Base-by-base conservation (phyloP, 2,797 vertebrate genomes). In the Sebastes cheni region DNA sequence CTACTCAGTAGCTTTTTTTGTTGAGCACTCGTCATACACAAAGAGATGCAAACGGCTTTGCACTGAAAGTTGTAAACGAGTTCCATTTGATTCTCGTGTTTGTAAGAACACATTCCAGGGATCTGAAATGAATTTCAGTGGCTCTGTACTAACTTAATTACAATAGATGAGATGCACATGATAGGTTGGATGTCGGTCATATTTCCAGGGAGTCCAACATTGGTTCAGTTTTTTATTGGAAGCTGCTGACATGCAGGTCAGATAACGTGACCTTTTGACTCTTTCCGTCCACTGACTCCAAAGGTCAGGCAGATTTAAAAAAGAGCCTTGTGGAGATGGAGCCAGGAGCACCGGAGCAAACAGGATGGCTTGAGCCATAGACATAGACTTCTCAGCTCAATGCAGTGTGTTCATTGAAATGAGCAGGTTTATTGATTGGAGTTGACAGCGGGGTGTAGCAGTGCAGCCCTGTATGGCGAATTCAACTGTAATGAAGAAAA, bases 291-390 rank as follows among this genome's bases (percentile, higher is more conserved):
- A 68, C 79, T 22, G 79, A 36, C 61, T 80, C 67, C 60, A 87
- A 89, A 90, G 87, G 88, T 88, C 88, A 88, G 50, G n/a, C 39
- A 72, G 71, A 81, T 90, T 90, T 84, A 85, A 77, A 80, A 22
- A 34, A 56, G 36, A 77, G 67, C 64, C 70, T 64, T 29, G 39
- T 66, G 59, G 82, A 79, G 72, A 27, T 16, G 67, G 9, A 25
- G 55, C 80, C n/a, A 52, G 50, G 74, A 83, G 56, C 5, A 3
- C 27, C 6, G 12, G 59, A 62, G 69, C 46, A 68, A 85, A 64
- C 72, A 55, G 23, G 34, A 65, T 8, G 65, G 83, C 82, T 82
- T 81, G 22, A 70, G 79, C 73, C 65, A 65, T 22, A 80, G 78
- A 77, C 52, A 11, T 59, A 80, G 39, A 81, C 77, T 25, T 65